Evolutionary conservation across 2,113 vertebrate species (phyloP).

Genomic region (Corydoras maculifer): DNA sequence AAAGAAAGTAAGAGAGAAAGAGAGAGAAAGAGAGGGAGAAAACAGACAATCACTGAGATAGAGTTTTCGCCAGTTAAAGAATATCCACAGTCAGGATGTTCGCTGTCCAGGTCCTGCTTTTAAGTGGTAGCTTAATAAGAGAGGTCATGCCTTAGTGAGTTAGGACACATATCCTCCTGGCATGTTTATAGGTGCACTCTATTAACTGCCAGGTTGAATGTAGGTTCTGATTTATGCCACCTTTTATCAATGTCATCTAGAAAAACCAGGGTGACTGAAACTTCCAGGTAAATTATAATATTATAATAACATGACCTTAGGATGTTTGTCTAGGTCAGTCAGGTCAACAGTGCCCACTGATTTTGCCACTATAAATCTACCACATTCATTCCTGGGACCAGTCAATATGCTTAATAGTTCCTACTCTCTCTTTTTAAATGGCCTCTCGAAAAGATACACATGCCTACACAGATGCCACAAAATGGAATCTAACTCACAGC

Average conservation of each 20-base stretch:
- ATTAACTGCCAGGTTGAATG: slow-evolving; percentile 38
- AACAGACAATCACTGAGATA: no score
- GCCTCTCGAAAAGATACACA: slow-evolving; percentile 46
- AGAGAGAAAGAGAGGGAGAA: no score
- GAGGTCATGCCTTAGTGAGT: neutral
- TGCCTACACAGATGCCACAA: neutral
- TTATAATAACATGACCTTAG: slow-evolving; percentile 41
- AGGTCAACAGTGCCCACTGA: slow-evolving; percentile 42
- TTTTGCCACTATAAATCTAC: slow-evolving; percentile 36
- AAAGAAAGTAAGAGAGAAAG: no score
- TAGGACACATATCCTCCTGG: slow-evolving; percentile 18
- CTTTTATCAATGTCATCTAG: slow-evolving; percentile 50
- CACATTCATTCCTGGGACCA: slow-evolving; percentile 66
- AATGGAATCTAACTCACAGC: no score
- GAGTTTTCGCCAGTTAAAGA: neutral
- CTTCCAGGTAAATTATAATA: slow-evolving; percentile 53
- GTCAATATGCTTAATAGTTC: slow-evolving; percentile 10
- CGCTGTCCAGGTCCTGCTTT: neutral
- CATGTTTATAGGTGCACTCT: slow-evolving; percentile 44
- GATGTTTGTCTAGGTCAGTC: slow-evolving; percentile 57
- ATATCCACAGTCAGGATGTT: neutral
- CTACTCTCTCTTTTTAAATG: slow-evolving; percentile 67
- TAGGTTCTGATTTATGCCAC: slow-evolving; percentile 42
- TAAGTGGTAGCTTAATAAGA: slow-evolving; percentile 23
- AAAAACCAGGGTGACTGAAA: slow-evolving; percentile 47